A percentile compares a stretch with the other conserved stretches of the same genome.
Evolutionary conservation across 2,888 invertebrate species (phyloP).

Genomic region (Merodon equestris): DNA sequence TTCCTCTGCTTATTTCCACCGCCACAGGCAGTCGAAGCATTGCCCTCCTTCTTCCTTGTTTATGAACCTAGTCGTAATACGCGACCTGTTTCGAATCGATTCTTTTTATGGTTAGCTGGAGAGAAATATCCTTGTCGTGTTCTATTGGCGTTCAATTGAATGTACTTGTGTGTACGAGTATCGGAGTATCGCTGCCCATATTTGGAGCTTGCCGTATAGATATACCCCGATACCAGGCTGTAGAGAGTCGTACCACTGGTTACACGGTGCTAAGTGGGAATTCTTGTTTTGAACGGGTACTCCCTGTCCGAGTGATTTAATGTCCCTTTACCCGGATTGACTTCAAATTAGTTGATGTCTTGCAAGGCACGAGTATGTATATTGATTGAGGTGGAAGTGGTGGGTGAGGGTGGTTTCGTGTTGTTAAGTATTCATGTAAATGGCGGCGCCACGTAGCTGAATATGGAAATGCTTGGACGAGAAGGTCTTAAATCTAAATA

Average conservation of each 20-base stretch:
- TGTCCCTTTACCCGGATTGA: slow-evolving; percentile 65
- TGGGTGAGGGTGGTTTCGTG: slow-evolving; percentile 34
- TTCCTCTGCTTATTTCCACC: not conserved
- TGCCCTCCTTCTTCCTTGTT: slow-evolving; percentile 31
- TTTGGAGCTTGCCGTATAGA: slow-evolving; percentile 30
- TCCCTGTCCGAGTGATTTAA: slow-evolving; percentile 58
- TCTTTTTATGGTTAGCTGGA: slow-evolving; percentile 58
- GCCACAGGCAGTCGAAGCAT: not conserved
- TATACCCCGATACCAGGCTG: not conserved
- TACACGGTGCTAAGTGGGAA: slow-evolving; percentile 58
- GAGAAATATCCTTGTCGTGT: slow-evolving; percentile 67
- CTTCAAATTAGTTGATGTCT: slow-evolving; percentile 64
- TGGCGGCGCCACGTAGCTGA: slow-evolving; percentile 37
- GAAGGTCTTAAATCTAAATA: too few relatives aligned
- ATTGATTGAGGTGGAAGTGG: too few relatives aligned
- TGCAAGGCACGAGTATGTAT: slow-evolving; percentile 40
- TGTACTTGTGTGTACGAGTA: slow-evolving; percentile 1
- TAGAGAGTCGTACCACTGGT: not conserved
- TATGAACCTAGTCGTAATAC: slow-evolving; percentile 38
- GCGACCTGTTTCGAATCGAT: slow-evolving; percentile 20
- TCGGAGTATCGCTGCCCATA: slow-evolving; percentile 40
- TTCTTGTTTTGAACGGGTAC: slow-evolving; percentile 48
- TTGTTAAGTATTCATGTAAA: slow-evolving; percentile 58
- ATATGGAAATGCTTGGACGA: slow-evolving; percentile 40
- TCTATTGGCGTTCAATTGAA: slow-evolving; percentile 53